Evolutionary conservation across 2,113 vertebrate species (phyloP).

Genomic region (Pluvianellus socialis): DNA sequence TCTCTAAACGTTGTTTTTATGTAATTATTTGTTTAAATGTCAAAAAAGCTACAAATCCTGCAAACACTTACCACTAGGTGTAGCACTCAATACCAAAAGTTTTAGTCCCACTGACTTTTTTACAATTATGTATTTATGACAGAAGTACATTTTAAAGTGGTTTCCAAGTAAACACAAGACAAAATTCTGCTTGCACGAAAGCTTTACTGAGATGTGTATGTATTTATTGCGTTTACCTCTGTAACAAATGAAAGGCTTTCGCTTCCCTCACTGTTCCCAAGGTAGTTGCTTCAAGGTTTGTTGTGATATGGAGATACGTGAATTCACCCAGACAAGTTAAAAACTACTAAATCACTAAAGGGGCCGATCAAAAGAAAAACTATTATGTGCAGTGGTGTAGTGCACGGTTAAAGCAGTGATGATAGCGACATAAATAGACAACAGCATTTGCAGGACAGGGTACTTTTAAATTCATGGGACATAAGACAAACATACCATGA

Average conservation of each 20-base stretch:
- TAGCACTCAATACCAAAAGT: not conserved
- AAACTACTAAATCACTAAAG: not conserved
- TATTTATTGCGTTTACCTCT: slow-evolving; percentile 1
- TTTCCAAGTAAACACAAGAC: not conserved
- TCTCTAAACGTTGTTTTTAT: not conserved
- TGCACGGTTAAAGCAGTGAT: not conserved
- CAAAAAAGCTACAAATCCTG: not conserved
- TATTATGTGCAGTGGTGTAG: not conserved
- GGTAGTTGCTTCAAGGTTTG: not conserved
- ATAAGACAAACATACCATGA: not conserved
- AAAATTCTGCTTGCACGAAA: not conserved
- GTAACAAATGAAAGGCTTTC: not conserved
- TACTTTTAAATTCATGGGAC: slow-evolving; percentile 25
- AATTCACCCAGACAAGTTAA: not conserved
- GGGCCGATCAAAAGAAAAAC: not conserved
- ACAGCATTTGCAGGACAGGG: not conserved
- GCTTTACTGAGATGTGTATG: not conserved
- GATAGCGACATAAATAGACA: not conserved
- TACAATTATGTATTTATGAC: not conserved
- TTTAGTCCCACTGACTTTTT: not conserved
- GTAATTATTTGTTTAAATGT: not conserved
- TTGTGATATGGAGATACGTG: not conserved
- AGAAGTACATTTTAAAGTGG: not conserved
- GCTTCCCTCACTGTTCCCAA: not conserved
- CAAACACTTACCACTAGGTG: slow-evolving; percentile 37